These are phyloP conservation scores for Chalcosyrphus nemorum DNA, from an alignment of 2,888 invertebrate genomes.

Conservation along the genomic window DNA sequence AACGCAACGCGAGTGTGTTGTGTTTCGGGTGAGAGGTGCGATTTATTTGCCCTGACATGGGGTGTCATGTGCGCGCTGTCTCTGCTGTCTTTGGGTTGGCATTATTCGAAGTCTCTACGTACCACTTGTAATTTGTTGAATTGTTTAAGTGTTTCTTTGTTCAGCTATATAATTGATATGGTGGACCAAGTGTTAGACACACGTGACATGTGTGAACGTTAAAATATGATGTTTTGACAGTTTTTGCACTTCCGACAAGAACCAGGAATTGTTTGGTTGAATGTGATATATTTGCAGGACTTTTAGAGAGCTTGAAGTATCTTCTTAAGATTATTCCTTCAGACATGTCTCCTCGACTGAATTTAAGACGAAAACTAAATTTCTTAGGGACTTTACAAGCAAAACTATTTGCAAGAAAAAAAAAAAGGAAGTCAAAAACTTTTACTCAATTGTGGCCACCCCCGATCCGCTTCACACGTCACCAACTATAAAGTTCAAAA, in stretches of 20 bases:
- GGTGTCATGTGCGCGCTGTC: conserved; percentile 54
- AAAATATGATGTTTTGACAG: conserved; percentile 51
- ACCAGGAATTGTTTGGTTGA: not conserved
- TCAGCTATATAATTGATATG: conserved; percentile 45
- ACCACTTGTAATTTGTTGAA: conserved; percentile 64
- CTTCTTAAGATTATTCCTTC: no score
- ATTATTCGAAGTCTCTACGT: conserved; percentile 62
- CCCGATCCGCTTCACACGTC: conserved; percentile 57
- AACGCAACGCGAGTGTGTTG: conserved; percentile 20
- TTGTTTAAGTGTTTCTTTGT: conserved; percentile 16
- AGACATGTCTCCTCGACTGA: no score
- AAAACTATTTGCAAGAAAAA: conserved; percentile 4
- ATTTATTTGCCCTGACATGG: conserved; percentile 66
- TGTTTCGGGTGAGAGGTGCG: conserved; percentile 61
- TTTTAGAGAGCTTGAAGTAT: no score
- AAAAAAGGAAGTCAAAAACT: not conserved
- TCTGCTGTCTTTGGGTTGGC: conserved; percentile 52
- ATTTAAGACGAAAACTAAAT: no score
- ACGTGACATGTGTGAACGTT: conserved; percentile 22
- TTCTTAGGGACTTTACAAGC: no score
- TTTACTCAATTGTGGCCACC: conserved; percentile 56
- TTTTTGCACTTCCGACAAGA: not conserved
- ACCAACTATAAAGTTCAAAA: conserved; percentile 69
- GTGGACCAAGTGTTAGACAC: conserved; percentile 50
- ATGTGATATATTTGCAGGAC: not conserved